Evolutionary conservation across 2,888 invertebrate species (phyloP), one percentile per base, ranked within the genome.

Genomic region (Drosophila ustulata): DNA sequence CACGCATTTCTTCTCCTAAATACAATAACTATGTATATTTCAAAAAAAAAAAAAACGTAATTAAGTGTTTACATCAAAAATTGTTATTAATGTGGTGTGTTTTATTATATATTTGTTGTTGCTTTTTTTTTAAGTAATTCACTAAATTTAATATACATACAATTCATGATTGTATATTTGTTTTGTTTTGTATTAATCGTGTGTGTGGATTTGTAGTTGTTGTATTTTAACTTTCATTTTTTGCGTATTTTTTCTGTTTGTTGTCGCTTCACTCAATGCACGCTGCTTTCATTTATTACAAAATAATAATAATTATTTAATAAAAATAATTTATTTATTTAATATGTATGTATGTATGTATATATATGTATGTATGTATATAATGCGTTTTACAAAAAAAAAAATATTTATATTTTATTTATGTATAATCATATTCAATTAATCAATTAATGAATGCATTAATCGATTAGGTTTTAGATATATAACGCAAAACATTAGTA

Each of bases 291-390:
- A 63, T 85, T 85, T 76, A 68, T 80, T 82, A 83, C 82, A 87
- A 86, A 82, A 82, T 87, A 88, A 82, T 85, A 81, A 81, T 86
- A 81, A 82, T 66, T 67, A 67, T 75, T 78, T 61, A 82, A 87
- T 89, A 83, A 83, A 89, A 82, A 89, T 87, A 82, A 82, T 89
- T 89, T 89, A 89, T 89, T 89, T 89, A 77, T 83, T 83, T 71
- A 82, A 70, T 82, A 55, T 66, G 51, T 56, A 61, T 46, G 46
- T 66, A 41, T 45, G 28, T 57, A 49, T 58, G 47, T 64, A 58
- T 78, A 69, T 78, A 71, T 71, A 66, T 74, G 46, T 68, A 66
- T 74, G 46, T 68, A 61, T 67, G 66, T 86, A 66, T 83, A 64
- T 82, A 69, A 79, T 88, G 75, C 57, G 63, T 53, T 70, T 70